A percentile compares a stretch with the other conserved stretches of the same genome.
phyloP scores from a whole-genome alignment of 1,140 invertebrate genomes.

The Drosophila mauritiana region DNA sequence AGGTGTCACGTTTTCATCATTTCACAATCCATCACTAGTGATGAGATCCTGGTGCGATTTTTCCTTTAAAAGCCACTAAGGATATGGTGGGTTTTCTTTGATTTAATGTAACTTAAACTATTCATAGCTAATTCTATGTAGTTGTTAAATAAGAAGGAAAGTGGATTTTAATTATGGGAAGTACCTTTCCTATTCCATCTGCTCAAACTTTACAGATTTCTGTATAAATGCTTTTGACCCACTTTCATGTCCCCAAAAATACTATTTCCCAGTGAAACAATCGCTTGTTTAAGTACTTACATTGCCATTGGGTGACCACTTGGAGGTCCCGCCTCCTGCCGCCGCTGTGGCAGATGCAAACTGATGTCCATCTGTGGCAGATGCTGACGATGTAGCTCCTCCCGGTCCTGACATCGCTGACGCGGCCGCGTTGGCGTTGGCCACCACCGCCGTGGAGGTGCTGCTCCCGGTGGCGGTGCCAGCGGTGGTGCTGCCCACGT shows the following conservation, averaged over 20 bases:
- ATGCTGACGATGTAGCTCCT: conserved; percentile 3
- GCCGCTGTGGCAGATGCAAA: conserved; percentile 36
- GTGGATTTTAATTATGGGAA: no score
- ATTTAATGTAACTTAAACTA: no score
- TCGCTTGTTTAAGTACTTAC: conserved; percentile 64
- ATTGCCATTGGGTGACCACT: conserved; percentile 83
- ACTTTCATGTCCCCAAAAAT: neutral
- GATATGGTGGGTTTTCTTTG: neutral
- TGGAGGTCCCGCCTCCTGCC: conserved; percentile 58
- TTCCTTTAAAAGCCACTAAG: neutral
- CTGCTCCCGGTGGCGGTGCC: conserved; percentile 69
- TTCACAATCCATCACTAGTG: conserved; percentile 8
- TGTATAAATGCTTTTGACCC: no score
- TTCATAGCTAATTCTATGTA: no score
- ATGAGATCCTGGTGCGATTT: neutral
- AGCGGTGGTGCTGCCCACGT: conserved; percentile 69
- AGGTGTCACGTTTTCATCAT: conserved; percentile 33
- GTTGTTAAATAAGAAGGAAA: neutral
- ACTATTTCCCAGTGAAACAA: neutral
- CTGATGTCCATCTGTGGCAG: conserved; percentile 38
- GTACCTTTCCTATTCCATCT: no score
- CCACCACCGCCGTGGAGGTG: conserved; percentile 64
- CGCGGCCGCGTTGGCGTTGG: conserved; percentile 3
- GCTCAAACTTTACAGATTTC: no score
- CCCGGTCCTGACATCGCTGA: conserved; percentile 11